Evolutionary conservation across 1,140 invertebrate genomes (phyloP), one percentile per base, ranked within the genome.

Genomic region (Notospermus geniculatus): DNA sequence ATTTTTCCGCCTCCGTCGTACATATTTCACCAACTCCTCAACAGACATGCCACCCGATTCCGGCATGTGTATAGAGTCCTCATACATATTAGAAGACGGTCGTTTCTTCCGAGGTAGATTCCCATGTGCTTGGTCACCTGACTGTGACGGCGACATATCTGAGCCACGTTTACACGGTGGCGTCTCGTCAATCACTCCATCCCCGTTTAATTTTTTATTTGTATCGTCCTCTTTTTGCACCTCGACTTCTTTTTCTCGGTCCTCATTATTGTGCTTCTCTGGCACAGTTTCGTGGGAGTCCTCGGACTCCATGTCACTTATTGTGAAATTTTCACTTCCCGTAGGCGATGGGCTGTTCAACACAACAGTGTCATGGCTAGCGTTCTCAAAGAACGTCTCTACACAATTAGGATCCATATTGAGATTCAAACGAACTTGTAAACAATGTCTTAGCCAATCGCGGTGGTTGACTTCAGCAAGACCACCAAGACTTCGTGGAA

Each of bases 401-500:
- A 50, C n/a, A 36, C 32, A 36, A 15, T 36, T 36, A 7, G 32
- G 32, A 36, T 36, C 32, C 32, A 36, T 36, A 36, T 36, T 36
- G 19, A 23, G 46, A 75, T 87, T 87, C 69, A 85, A 86, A 85
- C 88, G 87, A 75, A 87, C 86, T 82, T 86, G 84, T 70, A 86
- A 78, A 81, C 90, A 92, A 69, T 88, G 84, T 59, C 87, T 77
- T 60, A 92, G 86, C 95, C 95, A 98, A 73, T 87, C 87, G 74
- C 87, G 85, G 88, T 98, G 95, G 83, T 95, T 89, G 60, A 92
- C 84, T 68, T 88, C 85, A 72, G 92, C 87, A 62, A 86, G 87
- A 63, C 95, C 95, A 65, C 95, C 94, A 60, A 97, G 86, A 71
- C 90, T 88, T 65, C 83, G 81, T 58, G 95, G 94, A 72, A 97